Conservation (phyloP, 1,140 invertebrate species). For the Megathymus violae region DNA sequence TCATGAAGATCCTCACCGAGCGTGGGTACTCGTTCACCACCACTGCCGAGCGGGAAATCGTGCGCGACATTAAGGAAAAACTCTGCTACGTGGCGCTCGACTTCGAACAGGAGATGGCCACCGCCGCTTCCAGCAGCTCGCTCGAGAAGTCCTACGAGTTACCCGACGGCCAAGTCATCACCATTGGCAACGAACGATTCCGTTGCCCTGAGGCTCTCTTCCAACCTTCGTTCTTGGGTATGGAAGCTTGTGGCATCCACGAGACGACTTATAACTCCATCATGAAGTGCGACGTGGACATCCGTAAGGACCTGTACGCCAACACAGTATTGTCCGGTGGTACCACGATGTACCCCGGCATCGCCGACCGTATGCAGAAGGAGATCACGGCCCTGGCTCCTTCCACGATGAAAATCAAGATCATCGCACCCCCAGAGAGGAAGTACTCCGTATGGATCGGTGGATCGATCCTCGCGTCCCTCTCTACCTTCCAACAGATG, state of each 20-base stretch:
- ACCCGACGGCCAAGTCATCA: conserved; percentile 88
- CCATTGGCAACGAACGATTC: conserved; percentile 97
- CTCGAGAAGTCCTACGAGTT: conserved; percentile 2
- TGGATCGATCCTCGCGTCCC: conserved; percentile 94
- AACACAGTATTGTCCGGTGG: conserved; percentile 96
- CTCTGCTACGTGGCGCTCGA: conserved; percentile 96
- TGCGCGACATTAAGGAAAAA: conserved; percentile 97
- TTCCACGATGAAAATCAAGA: conserved; percentile 96
- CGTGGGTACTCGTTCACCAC: conserved; percentile 93
- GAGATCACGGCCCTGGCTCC: conserved; percentile 95
- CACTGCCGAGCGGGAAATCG: conserved; percentile 95
- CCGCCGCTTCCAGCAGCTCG: conserved; percentile 85
- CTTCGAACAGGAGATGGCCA: conserved; percentile 98
- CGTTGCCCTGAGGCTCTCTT: conserved; percentile 96
- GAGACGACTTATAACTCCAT: conserved; percentile 96
- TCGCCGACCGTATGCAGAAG: conserved; percentile 95
- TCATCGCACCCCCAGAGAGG: conserved; percentile 94
- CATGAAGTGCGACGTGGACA: conserved; percentile 97
- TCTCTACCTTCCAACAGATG: conserved; percentile 96
- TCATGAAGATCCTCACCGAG: conserved; percentile 96
- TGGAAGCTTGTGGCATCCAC: conserved; percentile 93
- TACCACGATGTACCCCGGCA: conserved; percentile 97
- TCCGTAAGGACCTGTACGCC: conserved; percentile 95
- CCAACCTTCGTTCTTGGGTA: conserved; percentile 95
- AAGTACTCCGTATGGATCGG: conserved; percentile 95